Conservation (phyloP, 2,797 vertebrate species). For the Typhlichthys eigenmanni region DNA sequence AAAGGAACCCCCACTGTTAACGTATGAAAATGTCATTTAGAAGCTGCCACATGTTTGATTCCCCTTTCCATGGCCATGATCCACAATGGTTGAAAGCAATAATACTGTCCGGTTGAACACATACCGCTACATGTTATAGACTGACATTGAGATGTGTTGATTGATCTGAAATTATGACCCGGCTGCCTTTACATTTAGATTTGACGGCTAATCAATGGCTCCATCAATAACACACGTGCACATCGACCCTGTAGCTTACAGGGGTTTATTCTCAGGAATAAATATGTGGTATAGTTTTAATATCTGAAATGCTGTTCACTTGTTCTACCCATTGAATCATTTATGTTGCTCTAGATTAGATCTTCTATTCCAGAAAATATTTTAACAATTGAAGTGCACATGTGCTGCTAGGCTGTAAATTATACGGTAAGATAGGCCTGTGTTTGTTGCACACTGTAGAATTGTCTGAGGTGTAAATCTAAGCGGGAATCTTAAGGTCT, state of each 20-base stretch:
- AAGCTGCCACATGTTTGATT: neutral
- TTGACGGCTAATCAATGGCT: conserved; percentile 66
- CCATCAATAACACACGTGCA: conserved; percentile 49
- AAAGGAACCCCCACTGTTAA: neutral
- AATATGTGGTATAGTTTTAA: conserved; percentile 47
- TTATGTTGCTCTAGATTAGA: conserved; percentile 4
- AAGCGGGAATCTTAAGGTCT: too few relatives aligned
- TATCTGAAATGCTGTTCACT: conserved; percentile 19
- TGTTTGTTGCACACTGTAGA: too few relatives aligned
- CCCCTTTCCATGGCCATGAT: too few relatives aligned
- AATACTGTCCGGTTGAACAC: conserved; percentile 27
- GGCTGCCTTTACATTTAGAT: conserved; percentile 52
- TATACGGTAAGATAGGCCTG: too few relatives aligned
- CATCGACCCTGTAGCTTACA: conserved; percentile 33
- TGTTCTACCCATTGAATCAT: neutral
- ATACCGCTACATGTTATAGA: conserved; percentile 32
- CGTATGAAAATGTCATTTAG: neutral
- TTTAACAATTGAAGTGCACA: too few relatives aligned
- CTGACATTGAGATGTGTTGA: conserved; percentile 47
- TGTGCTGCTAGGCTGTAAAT: too few relatives aligned
- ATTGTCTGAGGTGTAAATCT: too few relatives aligned
- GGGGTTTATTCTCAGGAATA: conserved; percentile 43
- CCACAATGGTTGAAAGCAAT: neutral
- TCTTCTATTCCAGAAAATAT: too few relatives aligned
- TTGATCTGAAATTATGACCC: conserved; percentile 61